Percentiles rank a stretch among this genome's conserved stretches.
Evolutionary conservation across 1,140 invertebrate species (phyloP).

Genomic region (Streblospio benedicti): DNA sequence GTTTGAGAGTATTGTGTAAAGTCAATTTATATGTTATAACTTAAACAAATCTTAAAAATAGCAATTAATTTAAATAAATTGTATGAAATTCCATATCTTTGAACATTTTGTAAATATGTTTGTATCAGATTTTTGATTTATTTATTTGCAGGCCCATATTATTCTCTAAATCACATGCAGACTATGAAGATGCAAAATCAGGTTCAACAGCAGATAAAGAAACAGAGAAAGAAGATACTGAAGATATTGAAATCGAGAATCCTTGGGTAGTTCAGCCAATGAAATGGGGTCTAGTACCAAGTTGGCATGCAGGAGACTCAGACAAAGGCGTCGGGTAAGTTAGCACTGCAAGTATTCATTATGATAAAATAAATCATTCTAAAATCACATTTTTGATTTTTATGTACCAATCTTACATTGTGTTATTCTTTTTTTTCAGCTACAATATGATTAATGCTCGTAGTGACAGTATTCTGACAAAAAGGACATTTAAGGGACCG

Average conservation of each 20-base stretch:
- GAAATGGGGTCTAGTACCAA: conserved; percentile 71
- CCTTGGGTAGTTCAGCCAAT: conserved; percentile 40
- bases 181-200: not conserved
- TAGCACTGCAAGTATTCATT: no score
- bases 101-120: not conserved
- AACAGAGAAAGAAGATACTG: not conserved
- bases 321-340: no score
- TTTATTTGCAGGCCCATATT: not conserved
- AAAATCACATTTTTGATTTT: no score
- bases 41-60: not conserved
- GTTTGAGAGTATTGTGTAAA: no score
- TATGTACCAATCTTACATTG: no score
- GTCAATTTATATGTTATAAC: no score
- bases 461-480: conserved; percentile 60
- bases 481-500: conserved; percentile 59
- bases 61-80: not conserved
- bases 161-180: not conserved
- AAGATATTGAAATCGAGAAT: conserved; percentile 24
- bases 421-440: no score
- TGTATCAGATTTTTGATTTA: not conserved
- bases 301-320: conserved; percentile 67
- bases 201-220: no score
- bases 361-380: no score
- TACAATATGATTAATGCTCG: conserved; percentile 74
- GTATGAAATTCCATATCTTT: not conserved